Evolutionary conservation across 2,797 vertebrate species (phyloP).

Genomic region (Hemitrygon akajei): DNA sequence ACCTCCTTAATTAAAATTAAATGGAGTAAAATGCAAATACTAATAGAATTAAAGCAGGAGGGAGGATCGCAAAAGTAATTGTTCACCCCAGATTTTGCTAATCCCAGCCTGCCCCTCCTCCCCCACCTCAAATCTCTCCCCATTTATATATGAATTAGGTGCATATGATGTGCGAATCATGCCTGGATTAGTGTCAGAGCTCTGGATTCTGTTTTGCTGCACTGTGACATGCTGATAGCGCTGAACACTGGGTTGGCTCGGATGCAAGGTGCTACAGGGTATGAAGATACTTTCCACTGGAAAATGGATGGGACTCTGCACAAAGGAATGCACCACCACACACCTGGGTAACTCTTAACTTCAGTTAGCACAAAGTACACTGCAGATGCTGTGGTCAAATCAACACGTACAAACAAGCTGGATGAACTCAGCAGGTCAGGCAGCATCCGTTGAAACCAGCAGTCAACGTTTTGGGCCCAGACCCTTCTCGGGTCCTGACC

Average conservation of each 20-base stretch:
- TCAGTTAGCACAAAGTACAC: too few species aligned
- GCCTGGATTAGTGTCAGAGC: neutral
- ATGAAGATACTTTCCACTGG: neutral
- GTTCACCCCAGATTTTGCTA: neutral
- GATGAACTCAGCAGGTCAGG: too few species aligned
- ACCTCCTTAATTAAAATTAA: neutral
- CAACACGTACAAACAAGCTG: too few species aligned
- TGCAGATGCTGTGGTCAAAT: too few species aligned
- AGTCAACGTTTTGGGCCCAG: too few species aligned
- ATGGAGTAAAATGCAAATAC: neutral
- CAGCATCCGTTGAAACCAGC: too few species aligned
- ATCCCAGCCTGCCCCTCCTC: too few species aligned
- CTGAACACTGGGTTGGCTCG: neutral
- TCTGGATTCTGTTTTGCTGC: neutral
- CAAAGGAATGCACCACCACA: neutral
- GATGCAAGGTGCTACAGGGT: neutral
- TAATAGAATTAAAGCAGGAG: neutral
- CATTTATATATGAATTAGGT: neutral
- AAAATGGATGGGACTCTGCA: neutral
- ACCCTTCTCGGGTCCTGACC: too few species aligned
- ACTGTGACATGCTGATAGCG: neutral
- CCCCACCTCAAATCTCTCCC: neutral
- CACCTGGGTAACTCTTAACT: neutral
- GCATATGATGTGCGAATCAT: neutral
- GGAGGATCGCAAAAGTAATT: neutral